Conservation (phyloP, 2,113 vertebrate species). For the rat (Rattus norvegicus) region DNA sequence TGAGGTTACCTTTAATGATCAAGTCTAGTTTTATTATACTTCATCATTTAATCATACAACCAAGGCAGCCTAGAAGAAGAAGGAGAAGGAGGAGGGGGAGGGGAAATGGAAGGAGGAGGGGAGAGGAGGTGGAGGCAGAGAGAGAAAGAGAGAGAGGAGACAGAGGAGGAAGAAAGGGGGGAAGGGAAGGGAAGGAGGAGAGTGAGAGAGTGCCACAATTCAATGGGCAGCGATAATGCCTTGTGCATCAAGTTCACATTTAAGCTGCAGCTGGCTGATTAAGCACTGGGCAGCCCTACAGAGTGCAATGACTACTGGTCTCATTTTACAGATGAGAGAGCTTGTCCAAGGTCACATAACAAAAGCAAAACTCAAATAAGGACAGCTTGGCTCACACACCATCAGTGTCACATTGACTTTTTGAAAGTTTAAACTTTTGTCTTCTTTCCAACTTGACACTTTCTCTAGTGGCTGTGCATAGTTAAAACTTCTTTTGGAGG, state of each 20-base stretch:
- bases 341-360: neutral
- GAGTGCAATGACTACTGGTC: neutral
- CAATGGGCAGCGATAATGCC: neutral
- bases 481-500: neutral
- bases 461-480: neutral
- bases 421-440: neutral
- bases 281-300: neutral
- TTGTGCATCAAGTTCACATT: neutral
- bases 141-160: neutral
- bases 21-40: neutral
- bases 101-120: neutral
- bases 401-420: neutral
- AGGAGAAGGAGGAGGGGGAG: neutral
- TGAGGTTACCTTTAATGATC: neutral
- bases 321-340: neutral
- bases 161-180: too few species aligned
- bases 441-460: neutral
- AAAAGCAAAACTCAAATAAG: neutral
- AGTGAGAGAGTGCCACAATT: neutral
- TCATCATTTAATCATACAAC: neutral
- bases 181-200: too few species aligned
- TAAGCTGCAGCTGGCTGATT: neutral
- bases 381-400: neutral
- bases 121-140: accelerated
- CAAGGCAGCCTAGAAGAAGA: neutral